These are phyloP conservation scores for Cabera pusaria DNA, from an alignment of 2,888 invertebrate species.

Conservation along the genomic window DNA sequence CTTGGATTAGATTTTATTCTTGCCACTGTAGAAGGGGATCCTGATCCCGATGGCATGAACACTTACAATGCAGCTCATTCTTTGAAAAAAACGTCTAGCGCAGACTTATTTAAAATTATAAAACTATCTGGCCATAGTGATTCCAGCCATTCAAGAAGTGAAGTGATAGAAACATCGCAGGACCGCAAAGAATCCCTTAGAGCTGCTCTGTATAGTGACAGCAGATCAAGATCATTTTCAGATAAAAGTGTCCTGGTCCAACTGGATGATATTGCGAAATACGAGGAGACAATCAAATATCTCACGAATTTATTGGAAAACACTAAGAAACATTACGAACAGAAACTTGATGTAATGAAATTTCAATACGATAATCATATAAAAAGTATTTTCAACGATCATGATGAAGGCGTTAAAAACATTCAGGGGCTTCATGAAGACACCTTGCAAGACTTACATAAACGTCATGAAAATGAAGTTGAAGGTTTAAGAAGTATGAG, in stretches of 20 bases:
- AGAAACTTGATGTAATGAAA: slow-evolving; percentile 73
- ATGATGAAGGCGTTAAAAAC: slow-evolving; percentile 79
- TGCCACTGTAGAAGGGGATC: slow-evolving; percentile 45
- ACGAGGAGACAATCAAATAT: slow-evolving; percentile 55
- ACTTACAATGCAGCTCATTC: slow-evolving; percentile 29
- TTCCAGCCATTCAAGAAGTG: slow-evolving; percentile 31
- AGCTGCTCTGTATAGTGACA: slow-evolving; percentile 29
- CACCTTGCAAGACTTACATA: slow-evolving; percentile 69
- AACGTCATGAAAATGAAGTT: slow-evolving; percentile 77
- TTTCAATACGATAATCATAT: slow-evolving; percentile 80
- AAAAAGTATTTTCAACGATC: slow-evolving; percentile 76
- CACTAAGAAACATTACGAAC: slow-evolving; percentile 63
- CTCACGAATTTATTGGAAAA: slow-evolving; percentile 57
- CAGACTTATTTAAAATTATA: slow-evolving; percentile 36
- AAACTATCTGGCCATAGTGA: slow-evolving; percentile 25
- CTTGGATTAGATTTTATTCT: slow-evolving; percentile 58
- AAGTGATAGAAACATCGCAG: too few species aligned
- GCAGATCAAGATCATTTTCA: slow-evolving; percentile 29
- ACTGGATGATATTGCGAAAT: slow-evolving; percentile 48
- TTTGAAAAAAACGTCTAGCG: slow-evolving; percentile 46
- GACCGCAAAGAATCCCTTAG: too few species aligned
- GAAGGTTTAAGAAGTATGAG: slow-evolving; percentile 73
- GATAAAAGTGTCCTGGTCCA: slow-evolving; percentile 51
- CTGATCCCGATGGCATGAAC: slow-evolving; percentile 35
- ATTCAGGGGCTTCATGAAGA: slow-evolving; percentile 82